Conservation (phyloP, 2,888 invertebrate species). For the Melinaea menophilus region DNA sequence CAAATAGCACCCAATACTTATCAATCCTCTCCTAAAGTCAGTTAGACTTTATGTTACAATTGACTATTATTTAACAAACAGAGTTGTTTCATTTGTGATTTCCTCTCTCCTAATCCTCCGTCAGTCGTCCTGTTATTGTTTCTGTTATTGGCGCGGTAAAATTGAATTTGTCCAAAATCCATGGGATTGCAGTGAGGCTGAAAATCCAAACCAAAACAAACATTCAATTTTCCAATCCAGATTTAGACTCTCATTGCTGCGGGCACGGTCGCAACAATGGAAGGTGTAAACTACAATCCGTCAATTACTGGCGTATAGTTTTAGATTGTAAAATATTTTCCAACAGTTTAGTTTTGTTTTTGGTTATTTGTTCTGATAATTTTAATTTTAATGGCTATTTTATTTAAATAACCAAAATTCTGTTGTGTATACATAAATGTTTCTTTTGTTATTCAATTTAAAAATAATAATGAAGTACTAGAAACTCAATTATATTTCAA, state of each 20-base stretch:
- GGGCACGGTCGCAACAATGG: slow-evolving; percentile 36
- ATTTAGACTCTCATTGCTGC: slow-evolving; percentile 43
- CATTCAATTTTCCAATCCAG: slow-evolving; percentile 60
- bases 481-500: no score
- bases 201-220: slow-evolving; percentile 57
- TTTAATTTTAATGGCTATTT: no score
- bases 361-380: no score
- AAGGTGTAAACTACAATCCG: slow-evolving; percentile 26
- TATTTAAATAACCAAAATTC: no score
- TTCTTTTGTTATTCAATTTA: no score
- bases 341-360: no score
- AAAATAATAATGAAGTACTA: no score
- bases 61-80: slow-evolving; percentile 16
- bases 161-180: slow-evolving; percentile 74
- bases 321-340: slow-evolving; percentile 8
- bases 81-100: no score
- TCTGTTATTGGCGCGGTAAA: slow-evolving; percentile 66
- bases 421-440: no score
- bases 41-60: slow-evolving; percentile 19
- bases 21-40: slow-evolving; percentile 3
- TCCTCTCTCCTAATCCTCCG: no score
- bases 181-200: slow-evolving; percentile 54
- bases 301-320: slow-evolving; percentile 17
- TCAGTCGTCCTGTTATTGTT: no score
- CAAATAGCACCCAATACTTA: not conserved